Evolutionary conservation across 2,888 invertebrate genomes (phyloP), one percentile per base, ranked within the genome.

Genomic region (Drosophila nr. fundita): DNA sequence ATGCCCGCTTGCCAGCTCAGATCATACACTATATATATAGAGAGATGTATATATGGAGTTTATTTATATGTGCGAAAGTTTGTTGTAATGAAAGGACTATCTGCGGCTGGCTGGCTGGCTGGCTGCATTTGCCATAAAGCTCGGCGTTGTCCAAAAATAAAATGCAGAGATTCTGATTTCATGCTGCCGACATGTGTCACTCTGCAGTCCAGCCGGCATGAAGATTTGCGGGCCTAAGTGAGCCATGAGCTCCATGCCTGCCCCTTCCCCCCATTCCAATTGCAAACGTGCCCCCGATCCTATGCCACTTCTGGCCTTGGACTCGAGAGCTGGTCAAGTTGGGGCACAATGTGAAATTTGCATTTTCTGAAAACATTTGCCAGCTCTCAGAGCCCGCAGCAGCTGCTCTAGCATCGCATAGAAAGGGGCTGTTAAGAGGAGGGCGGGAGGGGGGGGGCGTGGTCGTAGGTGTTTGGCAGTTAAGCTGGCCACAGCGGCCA

Each of bases 181-280:
- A 82, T 91, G 92, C 84, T 91, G 90, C 91, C 92, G 91, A 92
- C 92, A 91, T 91, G 92, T 91, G 91, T 92, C 91, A 91, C 90
- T 91, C 92, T 88, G 83, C 89, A 83, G 80, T 83, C 89, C 82
- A 82, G 80, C 85, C 78, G 87, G 83, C 89, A 91, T 89, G 73
- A 91, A 91, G 88, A 88, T 90, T 91, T 89, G 85, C 85, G 75
- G 68, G 77, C 89, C 90, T 75, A 80, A 69, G 53, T 75, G 66
- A 63, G 73, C 77, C 45, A 45, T 45, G 45, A 24, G 45, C 45
- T 13, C 49, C 65, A 34, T 59, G 57, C 55, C 30, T 53, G 21
- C 42, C 6, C 21, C 2, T 15, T 15, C 8, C 8, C 48, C 24
- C 5, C 53, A 45, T 18, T 32, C 62, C 24, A 45, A 36, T 52